Conservation (phyloP, 2,888 invertebrate genomes). For the Cetonia aurata region DNA sequence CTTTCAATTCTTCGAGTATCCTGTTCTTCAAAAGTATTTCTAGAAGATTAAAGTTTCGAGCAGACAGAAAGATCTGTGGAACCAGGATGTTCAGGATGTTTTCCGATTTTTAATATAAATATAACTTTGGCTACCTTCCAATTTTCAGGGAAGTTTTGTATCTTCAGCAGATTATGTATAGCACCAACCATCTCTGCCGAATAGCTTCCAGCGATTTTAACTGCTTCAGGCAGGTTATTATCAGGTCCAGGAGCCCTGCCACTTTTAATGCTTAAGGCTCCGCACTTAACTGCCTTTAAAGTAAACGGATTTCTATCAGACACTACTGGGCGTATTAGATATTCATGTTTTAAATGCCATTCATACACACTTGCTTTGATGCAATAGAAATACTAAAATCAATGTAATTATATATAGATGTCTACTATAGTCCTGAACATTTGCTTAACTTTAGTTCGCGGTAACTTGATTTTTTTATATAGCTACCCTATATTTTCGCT, state of each 20-base stretch:
- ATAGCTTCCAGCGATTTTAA: constrained; percentile 1
- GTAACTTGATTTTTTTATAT: too few relatives aligned
- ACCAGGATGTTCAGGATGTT: constrained; percentile 5
- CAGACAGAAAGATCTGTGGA: constrained; percentile 3
- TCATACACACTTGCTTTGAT: too few relatives aligned
- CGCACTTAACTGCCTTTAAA: constrained; percentile 14
- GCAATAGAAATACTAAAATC: too few relatives aligned
- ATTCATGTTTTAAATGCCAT: too few relatives aligned
- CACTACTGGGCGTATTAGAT: too few relatives aligned
- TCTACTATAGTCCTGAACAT: too few relatives aligned
- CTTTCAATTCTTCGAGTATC: constrained; percentile 2
- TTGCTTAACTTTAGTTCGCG: too few relatives aligned
- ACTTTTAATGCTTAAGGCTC: constrained; percentile 21
- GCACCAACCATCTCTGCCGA: background rate
- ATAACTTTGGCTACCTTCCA: constrained; percentile 12
- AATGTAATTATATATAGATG: too few relatives aligned
- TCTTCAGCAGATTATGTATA: constrained; percentile 10
- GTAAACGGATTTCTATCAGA: constrained; percentile 4
- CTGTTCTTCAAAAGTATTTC: background rate
- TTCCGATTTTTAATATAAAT: background rate
- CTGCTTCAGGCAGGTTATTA: constrained; percentile 11
- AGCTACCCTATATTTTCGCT: too few relatives aligned
- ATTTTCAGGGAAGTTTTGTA: background rate
- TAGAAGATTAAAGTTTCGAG: constrained; percentile 1
- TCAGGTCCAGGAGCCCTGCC: constrained; percentile 32